These are phyloP conservation scores for Drosophila pseudoananassae DNA, from an alignment of 1,140 invertebrate species.

Conservation along the genomic window DNA sequence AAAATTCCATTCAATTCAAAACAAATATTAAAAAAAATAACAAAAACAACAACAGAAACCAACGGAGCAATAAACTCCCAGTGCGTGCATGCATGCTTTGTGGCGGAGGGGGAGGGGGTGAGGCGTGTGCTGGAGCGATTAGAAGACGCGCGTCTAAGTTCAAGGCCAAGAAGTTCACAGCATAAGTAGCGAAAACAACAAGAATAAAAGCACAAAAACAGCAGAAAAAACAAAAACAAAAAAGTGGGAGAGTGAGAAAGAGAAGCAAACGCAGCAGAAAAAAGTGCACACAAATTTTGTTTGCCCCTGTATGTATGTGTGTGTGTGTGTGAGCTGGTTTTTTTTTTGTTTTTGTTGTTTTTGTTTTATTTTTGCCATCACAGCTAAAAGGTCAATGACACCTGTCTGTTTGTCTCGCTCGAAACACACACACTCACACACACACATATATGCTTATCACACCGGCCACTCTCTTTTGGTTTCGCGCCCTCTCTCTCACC, in stretches of 20 bases:
- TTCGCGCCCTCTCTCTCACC: slow-evolving; percentile 24
- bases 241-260: slow-evolving; percentile 9
- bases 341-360: slow-evolving; percentile 39
- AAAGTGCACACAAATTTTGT: slow-evolving; percentile 59
- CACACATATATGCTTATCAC: slow-evolving; percentile 60
- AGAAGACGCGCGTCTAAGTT: slow-evolving; percentile 76
- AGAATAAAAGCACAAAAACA: slow-evolving; percentile 16
- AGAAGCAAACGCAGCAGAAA: slow-evolving; percentile 56
- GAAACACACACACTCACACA: slow-evolving; percentile 25
- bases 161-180: slow-evolving; percentile 70
- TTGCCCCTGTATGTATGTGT: slow-evolving; percentile 12
- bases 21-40: slow-evolving; percentile 38
- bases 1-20: slow-evolving; percentile 1
- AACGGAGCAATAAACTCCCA: slow-evolving; percentile 30
- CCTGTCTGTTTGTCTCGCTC: slow-evolving; percentile 75
- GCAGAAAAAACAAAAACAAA: slow-evolving; percentile 15
- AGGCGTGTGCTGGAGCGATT: slow-evolving; percentile 56
- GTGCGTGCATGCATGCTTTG: slow-evolving; percentile 16
- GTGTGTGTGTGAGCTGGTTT: slow-evolving; percentile 14
- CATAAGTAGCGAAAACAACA: slow-evolving; percentile 47
- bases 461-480: slow-evolving; percentile 61
- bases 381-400: slow-evolving; percentile 78
- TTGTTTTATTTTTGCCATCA: slow-evolving; percentile 57
- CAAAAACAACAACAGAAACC: slow-evolving; percentile 4
- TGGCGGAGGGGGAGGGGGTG: slow-evolving; percentile 1